Evolutionary conservation across 2,888 invertebrate genomes (phyloP).

Genomic region (Metopia argyrocephala): DNA sequence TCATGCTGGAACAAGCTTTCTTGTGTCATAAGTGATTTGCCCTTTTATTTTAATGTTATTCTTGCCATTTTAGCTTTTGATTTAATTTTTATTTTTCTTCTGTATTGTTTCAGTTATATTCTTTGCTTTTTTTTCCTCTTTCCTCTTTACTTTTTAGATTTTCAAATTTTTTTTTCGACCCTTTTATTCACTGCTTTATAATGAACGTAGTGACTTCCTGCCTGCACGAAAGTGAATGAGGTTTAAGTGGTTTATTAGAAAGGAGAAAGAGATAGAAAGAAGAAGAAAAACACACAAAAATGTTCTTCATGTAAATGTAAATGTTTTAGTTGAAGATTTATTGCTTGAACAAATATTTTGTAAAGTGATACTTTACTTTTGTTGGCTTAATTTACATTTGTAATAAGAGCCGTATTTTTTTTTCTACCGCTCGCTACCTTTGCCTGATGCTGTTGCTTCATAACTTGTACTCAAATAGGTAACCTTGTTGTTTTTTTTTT

Average conservation of each 20-base stretch:
- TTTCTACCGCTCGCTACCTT: neutral
- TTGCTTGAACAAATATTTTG: conserved; percentile 61
- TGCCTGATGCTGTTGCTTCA: no score
- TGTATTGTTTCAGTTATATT: conserved; percentile 29
- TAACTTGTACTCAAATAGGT: no score
- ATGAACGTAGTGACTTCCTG: conserved; percentile 45
- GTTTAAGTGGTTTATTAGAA: conserved; percentile 24
- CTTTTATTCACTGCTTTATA: conserved; percentile 35
- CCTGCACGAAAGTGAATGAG: conserved; percentile 10
- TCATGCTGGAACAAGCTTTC: conserved; percentile 52
- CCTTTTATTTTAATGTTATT: conserved; percentile 60
- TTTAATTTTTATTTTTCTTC: neutral
- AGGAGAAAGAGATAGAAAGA: neutral
- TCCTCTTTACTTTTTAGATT: neutral
- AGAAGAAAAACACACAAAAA: conserved; percentile 3
- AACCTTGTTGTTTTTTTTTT: no score
- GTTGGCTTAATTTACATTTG: conserved; percentile 60
- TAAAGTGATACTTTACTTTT: conserved; percentile 58
- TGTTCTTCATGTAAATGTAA: conserved; percentile 50
- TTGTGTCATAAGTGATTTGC: conserved; percentile 62
- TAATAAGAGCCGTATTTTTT: conserved; percentile 37
- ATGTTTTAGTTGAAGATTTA: conserved; percentile 62
- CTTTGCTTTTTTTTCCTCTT: conserved; percentile 36
- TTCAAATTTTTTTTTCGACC: conserved; percentile 38
- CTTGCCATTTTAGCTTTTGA: conserved; percentile 38